Evolutionary conservation across 2,888 invertebrate species (phyloP).

Genomic region (Helleia helle): DNA sequence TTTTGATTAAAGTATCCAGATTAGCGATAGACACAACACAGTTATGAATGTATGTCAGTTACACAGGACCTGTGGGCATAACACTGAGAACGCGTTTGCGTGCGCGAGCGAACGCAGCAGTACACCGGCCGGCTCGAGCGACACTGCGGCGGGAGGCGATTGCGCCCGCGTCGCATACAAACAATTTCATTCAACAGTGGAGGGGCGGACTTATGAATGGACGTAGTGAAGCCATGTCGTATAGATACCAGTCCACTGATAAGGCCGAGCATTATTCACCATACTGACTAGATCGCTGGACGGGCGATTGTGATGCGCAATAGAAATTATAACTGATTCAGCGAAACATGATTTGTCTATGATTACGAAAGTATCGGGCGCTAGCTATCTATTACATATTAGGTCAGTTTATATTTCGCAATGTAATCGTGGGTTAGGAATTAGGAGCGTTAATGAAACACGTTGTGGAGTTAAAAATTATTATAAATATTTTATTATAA

Average conservation of each 20-base stretch:
- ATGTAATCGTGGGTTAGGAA: background rate
- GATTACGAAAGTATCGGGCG: slow-evolving; percentile 30
- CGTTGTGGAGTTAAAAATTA: background rate
- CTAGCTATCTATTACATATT: slow-evolving; percentile 15
- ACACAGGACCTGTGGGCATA: slow-evolving; percentile 55
- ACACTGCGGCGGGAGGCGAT: slow-evolving; percentile 42
- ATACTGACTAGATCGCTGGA: slow-evolving; percentile 28
- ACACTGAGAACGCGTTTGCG: slow-evolving; percentile 37
- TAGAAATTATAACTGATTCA: slow-evolving; percentile 10
- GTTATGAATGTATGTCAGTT: slow-evolving; percentile 38
- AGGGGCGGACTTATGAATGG: slow-evolving; percentile 68
- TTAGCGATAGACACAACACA: slow-evolving; percentile 56
- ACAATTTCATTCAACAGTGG: slow-evolving; percentile 50
- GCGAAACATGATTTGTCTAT: background rate
- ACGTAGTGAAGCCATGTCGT: slow-evolving; percentile 58
- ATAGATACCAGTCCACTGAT: slow-evolving; percentile 65
- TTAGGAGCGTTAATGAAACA: slow-evolving; percentile 2
- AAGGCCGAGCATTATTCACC: slow-evolving; percentile 52
- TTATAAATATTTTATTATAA: slow-evolving; percentile 6
- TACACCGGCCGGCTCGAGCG: slow-evolving; percentile 42
- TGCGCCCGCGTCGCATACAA: slow-evolving; percentile 60
- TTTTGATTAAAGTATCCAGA: slow-evolving; percentile 67
- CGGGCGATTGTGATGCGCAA: slow-evolving; percentile 20
- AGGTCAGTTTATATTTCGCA: slow-evolving; percentile 4
- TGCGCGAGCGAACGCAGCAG: slow-evolving; percentile 34